phyloP scores from a whole-genome alignment of 2,888 invertebrate genomes.

The Salpingus planirostris region DNA sequence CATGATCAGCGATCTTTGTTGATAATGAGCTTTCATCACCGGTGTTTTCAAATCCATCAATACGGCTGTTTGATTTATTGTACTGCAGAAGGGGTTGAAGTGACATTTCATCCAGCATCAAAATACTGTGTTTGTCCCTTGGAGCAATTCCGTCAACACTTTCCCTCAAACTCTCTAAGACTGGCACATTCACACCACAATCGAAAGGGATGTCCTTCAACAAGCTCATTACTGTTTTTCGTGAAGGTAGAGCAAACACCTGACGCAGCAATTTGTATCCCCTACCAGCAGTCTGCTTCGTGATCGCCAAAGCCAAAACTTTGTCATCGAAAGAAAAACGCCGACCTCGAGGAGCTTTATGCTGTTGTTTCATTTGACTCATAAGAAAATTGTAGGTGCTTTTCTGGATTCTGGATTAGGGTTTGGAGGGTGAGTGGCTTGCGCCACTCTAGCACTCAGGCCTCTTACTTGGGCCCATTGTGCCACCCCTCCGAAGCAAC shows the following conservation, averaged over 20 bases:
- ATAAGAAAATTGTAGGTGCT: neutral
- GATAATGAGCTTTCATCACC: neutral
- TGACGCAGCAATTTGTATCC: neutral
- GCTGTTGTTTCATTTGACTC: neutral
- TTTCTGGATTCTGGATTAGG: neutral
- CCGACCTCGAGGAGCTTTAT: neutral
- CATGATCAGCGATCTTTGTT: neutral
- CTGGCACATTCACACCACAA: neutral
- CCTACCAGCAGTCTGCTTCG: neutral
- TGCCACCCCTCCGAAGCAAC: no score
- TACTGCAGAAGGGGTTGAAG: neutral
- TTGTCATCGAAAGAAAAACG: neutral
- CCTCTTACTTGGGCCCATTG: no score
- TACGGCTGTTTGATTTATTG: neutral
- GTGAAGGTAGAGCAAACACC: neutral
- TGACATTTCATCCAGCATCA: conserved; percentile 1
- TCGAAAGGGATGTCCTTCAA: neutral
- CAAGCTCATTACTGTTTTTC: neutral
- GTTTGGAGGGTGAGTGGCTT: no score
- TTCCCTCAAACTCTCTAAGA: neutral
- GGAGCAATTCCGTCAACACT: neutral
- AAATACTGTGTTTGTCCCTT: neutral
- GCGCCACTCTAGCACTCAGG: no score
- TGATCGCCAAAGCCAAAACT: neutral
- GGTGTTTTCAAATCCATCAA: neutral